Evolutionary conservation across 2,797 vertebrate species (phyloP).

Genomic region (Oryzias dopingdopingensis): DNA sequence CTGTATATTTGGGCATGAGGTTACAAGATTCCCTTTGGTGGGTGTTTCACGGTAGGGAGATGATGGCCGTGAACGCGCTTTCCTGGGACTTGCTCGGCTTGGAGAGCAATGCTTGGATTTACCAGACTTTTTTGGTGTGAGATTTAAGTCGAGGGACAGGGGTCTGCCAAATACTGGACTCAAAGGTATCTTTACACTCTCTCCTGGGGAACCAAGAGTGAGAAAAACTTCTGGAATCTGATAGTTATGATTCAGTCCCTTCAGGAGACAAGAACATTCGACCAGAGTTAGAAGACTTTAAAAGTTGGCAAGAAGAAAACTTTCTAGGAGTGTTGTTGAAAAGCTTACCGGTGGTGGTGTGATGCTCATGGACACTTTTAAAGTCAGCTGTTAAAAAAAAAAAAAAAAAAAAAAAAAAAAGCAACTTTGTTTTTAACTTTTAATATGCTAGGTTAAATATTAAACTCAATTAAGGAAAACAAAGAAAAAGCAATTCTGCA

Average conservation of each 20-base stretch:
- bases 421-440: too few relatives aligned
- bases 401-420: not conserved
- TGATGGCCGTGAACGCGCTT: conserved; percentile 39
- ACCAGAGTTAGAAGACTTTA: not conserved
- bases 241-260: conserved; percentile 42
- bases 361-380: conserved; percentile 74
- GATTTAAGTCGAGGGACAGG: conserved; percentile 65
- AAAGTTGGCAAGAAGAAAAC: conserved; percentile 1
- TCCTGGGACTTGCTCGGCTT: conserved; percentile 42
- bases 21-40: conserved; percentile 1
- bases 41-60: conserved; percentile 39
- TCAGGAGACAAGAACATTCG: conserved; percentile 27
- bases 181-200: conserved; percentile 69
- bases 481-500: not conserved
- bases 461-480: not conserved
- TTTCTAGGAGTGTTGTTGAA: not conserved
- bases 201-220: conserved; percentile 70
- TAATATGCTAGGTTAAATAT: not conserved
- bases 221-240: conserved; percentile 72
- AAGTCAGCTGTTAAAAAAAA: conserved; percentile 54
- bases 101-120: conserved; percentile 42
- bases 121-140: conserved; percentile 53
- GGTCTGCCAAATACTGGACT: conserved; percentile 52
- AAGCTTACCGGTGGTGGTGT: conserved; percentile 64
- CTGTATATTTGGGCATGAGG: conserved; percentile 15